These are phyloP conservation scores for Okapia johnstoni DNA, from an alignment of 2,113 vertebrate genomes.

Conservation along the genomic window DNA sequence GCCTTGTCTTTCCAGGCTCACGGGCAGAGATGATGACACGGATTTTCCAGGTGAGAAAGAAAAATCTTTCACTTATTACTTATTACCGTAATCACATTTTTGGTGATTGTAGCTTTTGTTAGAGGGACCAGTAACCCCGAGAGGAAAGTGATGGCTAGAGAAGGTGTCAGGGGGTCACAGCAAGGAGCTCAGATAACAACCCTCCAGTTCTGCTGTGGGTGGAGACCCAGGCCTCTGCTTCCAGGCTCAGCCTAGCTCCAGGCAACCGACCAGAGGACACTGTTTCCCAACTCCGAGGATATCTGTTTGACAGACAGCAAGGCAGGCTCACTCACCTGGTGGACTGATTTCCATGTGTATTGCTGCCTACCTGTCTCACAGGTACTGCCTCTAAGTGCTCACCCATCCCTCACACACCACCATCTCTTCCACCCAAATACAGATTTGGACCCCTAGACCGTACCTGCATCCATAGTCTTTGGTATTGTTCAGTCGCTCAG, in stretches of 20 bases:
- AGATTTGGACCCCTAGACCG: neutral
- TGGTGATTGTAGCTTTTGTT: neutral
- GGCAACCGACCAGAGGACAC: neutral
- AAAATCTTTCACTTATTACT: neutral
- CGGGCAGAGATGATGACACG: fast-evolving
- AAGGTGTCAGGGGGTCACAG: neutral
- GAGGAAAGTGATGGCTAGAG: neutral
- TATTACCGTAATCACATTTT: neutral
- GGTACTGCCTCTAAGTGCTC: neutral
- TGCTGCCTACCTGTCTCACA: neutral
- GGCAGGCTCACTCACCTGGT: neutral
- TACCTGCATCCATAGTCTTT: neutral
- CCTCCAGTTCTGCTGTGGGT: neutral
- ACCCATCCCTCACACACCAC: neutral
- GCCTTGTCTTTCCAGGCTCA: neutral
- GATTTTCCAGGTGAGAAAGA: neutral
- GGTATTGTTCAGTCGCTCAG: neutral
- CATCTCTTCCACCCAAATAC: neutral
- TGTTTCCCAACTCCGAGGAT: neutral
- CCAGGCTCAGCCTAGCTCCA: neutral
- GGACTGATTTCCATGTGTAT: neutral
- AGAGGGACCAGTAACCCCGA: neutral
- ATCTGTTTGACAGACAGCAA: fast-evolving
- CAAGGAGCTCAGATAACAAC: neutral
- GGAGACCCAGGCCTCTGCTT: neutral